Base-by-base conservation (phyloP, 1,140 invertebrate genomes). In the Drosophila truncata region DNA sequence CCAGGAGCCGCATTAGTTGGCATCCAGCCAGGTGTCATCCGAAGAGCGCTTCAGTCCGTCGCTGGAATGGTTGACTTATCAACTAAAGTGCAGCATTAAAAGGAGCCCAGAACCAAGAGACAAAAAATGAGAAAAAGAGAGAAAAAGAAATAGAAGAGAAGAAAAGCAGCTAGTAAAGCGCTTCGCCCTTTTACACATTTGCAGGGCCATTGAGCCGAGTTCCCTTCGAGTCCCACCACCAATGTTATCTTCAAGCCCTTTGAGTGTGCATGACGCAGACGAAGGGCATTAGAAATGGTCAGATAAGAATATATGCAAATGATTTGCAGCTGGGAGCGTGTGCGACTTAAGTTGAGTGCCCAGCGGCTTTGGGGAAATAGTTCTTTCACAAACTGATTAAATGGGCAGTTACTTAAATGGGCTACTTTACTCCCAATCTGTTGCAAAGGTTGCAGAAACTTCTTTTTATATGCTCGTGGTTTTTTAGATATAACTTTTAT, bases 61-160 rank as follows among this genome's bases (percentile, higher is more conserved):
- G 39, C 66, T 52, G 62, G 71, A 84, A 79, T 75, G 69, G 73
- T 84, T 84, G 84, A 88, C 84, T 88, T 88, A 90, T 90, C 78
- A 90, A 88, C 81, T 84, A 88, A 88, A 90, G 84, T 90, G 81
- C 80, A 88, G 84, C 78, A 84, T 88, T 81, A 88, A 78, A 80
- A 80, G 70, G 73, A 82, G 78, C 52, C 7, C 60, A 55, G 18
- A 54, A 33, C 29, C 9, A 18, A 20, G 29, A 20, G 29, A 49
- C 61, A 61, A 33, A 42, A 59, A 65, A 57, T 37, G n/a, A n/a
- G n/a, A n/a, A n/a, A n/a, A n/a, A n/a, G n/a, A n/a, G n/a, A n/a
- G n/a, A n/a, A 16, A 60, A 14, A 55, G 50, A 13, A 14, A 9
- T 0, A 18, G 10, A n/a, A 23, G 20, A 31, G n/a, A 11, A 5